Percentiles rank a stretch among this genome's conserved stretches.
Evolutionary conservation across 2,888 invertebrate species (phyloP).

Genomic region (Dermolepida albohirtum): DNA sequence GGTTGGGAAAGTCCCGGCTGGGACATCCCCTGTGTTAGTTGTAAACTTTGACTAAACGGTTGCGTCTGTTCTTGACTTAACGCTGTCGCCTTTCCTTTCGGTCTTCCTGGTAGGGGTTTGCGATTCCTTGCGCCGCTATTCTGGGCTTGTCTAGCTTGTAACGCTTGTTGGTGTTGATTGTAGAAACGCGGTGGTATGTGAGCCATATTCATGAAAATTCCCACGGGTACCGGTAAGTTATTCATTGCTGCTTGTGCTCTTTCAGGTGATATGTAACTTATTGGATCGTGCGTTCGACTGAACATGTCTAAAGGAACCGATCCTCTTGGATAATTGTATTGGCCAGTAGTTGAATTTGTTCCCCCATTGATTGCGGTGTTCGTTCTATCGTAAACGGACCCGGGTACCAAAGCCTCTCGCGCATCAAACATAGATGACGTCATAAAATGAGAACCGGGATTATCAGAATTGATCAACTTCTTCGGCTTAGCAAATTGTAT

Average conservation of each 20-base stretch:
- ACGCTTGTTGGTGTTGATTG: slow-evolving; percentile 78
- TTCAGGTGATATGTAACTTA: slow-evolving; percentile 92
- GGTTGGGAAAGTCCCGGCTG: slow-evolving; percentile 76
- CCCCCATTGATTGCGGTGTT: slow-evolving; percentile 55
- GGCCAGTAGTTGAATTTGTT: slow-evolving; percentile 42
- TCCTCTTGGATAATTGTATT: slow-evolving; percentile 58
- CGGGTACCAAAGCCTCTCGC: slow-evolving; percentile 93
- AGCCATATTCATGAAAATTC: slow-evolving; percentile 94
- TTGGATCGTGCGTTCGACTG: slow-evolving; percentile 85
- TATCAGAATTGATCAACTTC: slow-evolving; percentile 92
- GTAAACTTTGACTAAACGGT: slow-evolving; percentile 75
- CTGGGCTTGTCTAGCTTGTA: slow-evolving; percentile 70
- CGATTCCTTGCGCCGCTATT: slow-evolving; percentile 56
- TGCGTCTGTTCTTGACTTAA: slow-evolving; percentile 63
- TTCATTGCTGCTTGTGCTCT: slow-evolving; percentile 79
- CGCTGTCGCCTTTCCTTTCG: slow-evolving; percentile 41
- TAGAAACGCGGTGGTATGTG: slow-evolving; percentile 81
- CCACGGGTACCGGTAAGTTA: slow-evolving; percentile 91
- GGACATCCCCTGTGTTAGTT: slow-evolving; percentile 82
- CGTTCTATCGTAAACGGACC: slow-evolving; percentile 91
- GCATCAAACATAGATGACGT: slow-evolving; percentile 97
- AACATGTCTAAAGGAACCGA: slow-evolving; percentile 71
- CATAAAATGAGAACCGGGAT: slow-evolving; percentile 98
- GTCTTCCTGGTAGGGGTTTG: slow-evolving; percentile 46
- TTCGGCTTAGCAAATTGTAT: slow-evolving; percentile 98